Evolutionary conservation across 2,113 vertebrate species (phyloP), one percentile per base, ranked within the genome.

Genomic region (Camelus bactrianus): DNA sequence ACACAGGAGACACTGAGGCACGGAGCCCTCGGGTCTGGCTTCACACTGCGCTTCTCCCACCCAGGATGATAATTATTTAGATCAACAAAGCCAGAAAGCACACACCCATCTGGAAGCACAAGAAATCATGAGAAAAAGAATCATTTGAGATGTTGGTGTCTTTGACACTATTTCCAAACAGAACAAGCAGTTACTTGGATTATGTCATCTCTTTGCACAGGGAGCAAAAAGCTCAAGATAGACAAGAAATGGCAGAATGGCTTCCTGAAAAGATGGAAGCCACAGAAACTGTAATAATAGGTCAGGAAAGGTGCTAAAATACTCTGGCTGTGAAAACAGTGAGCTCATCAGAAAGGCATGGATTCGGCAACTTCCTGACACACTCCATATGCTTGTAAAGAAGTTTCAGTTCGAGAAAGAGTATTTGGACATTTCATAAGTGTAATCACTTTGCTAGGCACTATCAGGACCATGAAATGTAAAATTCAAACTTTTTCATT

Each of bases 81-180:
- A 20, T 62, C 42, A 86, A 62, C 28, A 87, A 75, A 85, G 38
- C 32, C 22, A 46, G 42, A 32, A 65, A 3, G 16, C 38, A 52
- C 54, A 69, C 12, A 30, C 52, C 26, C 12, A 54, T 82, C 54
- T 56, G 62, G 70, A 84, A 58, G 15, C 30, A 65, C n/a, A 81
- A 88, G 13, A 76, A 75, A 92, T 73, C 17, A 58, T 54, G 87
- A 82, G 15, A 64, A 62, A 89, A 81, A 48, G 26, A 54, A 38
- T 70, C 54, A 26, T 77, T 92, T 83, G 24, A 58, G 30, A 76
- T 17, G 30, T 42, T 48, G 16, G 1, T 70, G 16, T 54, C 62
- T 42, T 60, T 54, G 30, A 62, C 20, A 69, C 65, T 80, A 69
- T 92, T 95, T 97, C 65, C 38, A 70, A 89, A 91, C 17, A 94